Base-by-base conservation (phyloP, 1,140 invertebrate species). In the Musca vetustissima region DNA sequence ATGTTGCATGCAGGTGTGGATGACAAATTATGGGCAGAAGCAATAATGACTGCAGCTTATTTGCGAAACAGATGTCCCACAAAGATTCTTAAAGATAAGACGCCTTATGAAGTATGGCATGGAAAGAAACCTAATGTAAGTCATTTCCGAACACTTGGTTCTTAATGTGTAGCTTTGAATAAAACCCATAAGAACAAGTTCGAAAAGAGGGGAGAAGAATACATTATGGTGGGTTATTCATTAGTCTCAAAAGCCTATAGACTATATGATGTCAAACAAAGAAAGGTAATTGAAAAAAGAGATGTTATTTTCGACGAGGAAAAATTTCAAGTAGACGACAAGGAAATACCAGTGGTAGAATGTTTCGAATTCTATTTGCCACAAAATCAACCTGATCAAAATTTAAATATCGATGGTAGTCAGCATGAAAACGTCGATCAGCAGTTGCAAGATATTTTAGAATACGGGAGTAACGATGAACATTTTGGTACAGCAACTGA, bases 201-300 rank as follows among this genome's bases (percentile, higher is more conserved):
- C 67, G 75, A 76, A 69, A 66, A 73, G 47, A 83, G 83, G 68
- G 72, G 74, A 50, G 73, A 76, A 64, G 64, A 70, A 64, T 75
- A 72, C 17, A 73, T 83, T 3, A 83, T 86, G 70, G 80, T 86
- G 25, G 84, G 85, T 2, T 86, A 85, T 68, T 77, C 78, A 67
- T 72, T 70, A 21, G 71, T 75, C 6, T 71, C 72, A 14, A 84
- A 83, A 66, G 83, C 78, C 7, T 85, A 84, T 73, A 71, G 80
- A 64, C 52, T 85, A 64, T 70, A 55, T 19, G 64, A 79, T 57
- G 70, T 73, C 67, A 9, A 69, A 68, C 57, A 71, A 59, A 69
- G 57, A 49, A 76, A 73, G 69, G 66, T 65, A 1, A 72, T 80
- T 24, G 72, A 76, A 19, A 73, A 70, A 52, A 76, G 76, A 73